Evolutionary conservation across 2,888 invertebrate species (phyloP), one percentile per base, ranked within the genome.

Genomic region (Caradrina clavipalpis): DNA sequence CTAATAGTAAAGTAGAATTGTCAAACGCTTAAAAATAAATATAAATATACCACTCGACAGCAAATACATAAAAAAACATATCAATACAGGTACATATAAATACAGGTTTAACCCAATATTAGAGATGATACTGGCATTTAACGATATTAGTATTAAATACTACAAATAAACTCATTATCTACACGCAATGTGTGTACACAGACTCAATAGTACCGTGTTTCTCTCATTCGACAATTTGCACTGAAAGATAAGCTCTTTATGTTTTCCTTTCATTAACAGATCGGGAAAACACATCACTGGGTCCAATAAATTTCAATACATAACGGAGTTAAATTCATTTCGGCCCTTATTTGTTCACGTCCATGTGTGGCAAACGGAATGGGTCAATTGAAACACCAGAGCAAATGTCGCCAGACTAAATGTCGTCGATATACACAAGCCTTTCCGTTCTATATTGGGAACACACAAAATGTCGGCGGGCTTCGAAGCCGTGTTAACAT

Each of bases 321-420:
- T 69, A 78, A 71, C 72, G 49, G 55, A 72, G 73, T 79, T 73
- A 69, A 83, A 83, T 84, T 81, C 76, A 82, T 81, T 76, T 76
- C 69, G 66, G 58, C 74, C 73, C 71, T 76, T 82, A 80, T 83
- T 84, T 84, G 83, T 78, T 76, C 71, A 77, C 77, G 77, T 74
- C 74, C 74, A 75, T 82, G 73, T 76, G 80, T 75, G 84, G 81
- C 76, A 66, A 77, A 73, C 79, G 86, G 88, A 89, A 90, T 89
- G 91, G 91, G 91, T 92, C 92, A 92, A 89, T 90, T 87, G 86
- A 87, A 88, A 86, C 87, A 84, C 84, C 84, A 88, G 86, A 86
- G 89, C 89, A 92, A 92, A 93, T 93, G 93, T 91, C 91, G 86
- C 86, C 87, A 80, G 83, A 69, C 85, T 83, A 85, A 92, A 92